phyloP scores from a whole-genome alignment of 1,140 invertebrate species.

The Teleopsis dalmanni region DNA sequence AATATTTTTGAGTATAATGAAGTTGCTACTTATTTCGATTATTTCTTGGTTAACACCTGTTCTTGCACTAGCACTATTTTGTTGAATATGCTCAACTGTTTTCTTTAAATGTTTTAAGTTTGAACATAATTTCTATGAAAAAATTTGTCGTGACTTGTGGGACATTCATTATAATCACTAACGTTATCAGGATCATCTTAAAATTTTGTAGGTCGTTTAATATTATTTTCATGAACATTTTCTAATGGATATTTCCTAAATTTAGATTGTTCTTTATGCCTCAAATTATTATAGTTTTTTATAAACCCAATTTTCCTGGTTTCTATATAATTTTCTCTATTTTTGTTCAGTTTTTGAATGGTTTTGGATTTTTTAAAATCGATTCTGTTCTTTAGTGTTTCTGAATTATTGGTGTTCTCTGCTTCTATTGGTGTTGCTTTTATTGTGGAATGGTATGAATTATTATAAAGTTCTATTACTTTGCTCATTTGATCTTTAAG shows the following conservation, averaged over 20 bases:
- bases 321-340: slow-evolving; percentile 8
- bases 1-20: too few relatives aligned
- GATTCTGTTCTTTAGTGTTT: background rate
- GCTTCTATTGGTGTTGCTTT: background rate
- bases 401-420: background rate
- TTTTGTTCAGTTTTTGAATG: background rate
- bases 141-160: too few relatives aligned
- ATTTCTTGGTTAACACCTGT: too few relatives aligned
- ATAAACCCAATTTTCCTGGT: background rate
- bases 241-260: background rate
- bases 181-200: too few relatives aligned
- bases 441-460: background rate
- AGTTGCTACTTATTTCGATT: too few relatives aligned
- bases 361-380: background rate
- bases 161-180: too few relatives aligned
- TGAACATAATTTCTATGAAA: too few relatives aligned
- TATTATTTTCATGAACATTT: slow-evolving; percentile 3
- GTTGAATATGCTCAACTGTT: too few relatives aligned
- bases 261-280: slow-evolving; percentile 4
- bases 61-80: too few relatives aligned
- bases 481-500: background rate
- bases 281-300: slow-evolving; percentile 1
- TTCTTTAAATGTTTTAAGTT: too few relatives aligned
- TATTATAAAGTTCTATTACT: slow-evolving; percentile 3
- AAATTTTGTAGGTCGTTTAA: slow-evolving; percentile 8